phyloP scores from a whole-genome alignment of 1,140 invertebrate species.

The Phymorhynchus buccinoides region DNA sequence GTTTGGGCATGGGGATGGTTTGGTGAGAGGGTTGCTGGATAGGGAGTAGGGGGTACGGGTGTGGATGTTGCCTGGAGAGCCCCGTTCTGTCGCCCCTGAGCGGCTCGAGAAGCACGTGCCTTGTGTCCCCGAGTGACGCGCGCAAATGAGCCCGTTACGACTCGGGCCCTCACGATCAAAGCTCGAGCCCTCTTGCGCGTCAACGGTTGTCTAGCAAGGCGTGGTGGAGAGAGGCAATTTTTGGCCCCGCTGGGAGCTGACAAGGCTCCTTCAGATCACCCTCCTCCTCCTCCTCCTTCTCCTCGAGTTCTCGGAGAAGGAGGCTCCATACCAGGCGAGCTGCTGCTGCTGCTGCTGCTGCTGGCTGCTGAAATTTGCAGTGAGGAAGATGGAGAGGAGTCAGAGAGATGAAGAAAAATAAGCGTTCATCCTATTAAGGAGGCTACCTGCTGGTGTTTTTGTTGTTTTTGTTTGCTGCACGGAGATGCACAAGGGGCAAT shows the following conservation, averaged over 20 bases:
- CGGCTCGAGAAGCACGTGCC: constrained; percentile 5
- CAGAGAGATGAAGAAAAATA: constrained; percentile 24
- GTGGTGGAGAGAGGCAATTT: constrained; percentile 42
- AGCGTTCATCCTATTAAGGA: constrained; percentile 45
- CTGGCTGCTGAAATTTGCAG: neutral
- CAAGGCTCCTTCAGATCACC: neutral
- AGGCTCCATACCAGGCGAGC: neutral
- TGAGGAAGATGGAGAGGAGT: neutral
- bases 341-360: neutral
- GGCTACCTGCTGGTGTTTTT: too few species aligned
- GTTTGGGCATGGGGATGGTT: too few species aligned
- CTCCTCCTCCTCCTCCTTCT: neutral
- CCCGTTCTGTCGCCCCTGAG: neutral
- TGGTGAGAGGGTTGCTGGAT: too few species aligned
- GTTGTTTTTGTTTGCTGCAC: constrained; percentile 27
- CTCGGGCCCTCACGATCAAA: constrained; percentile 37
- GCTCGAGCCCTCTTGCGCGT: constrained; percentile 34
- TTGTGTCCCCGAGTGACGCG: constrained; percentile 42
- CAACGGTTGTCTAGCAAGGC: constrained; percentile 24
- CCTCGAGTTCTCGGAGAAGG: neutral
- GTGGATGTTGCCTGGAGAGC: too few species aligned
- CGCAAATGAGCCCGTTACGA: constrained; percentile 45
- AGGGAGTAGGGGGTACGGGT: too few species aligned
- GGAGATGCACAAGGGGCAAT: constrained; percentile 17
- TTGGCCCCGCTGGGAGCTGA: constrained; percentile 16